These are phyloP conservation scores for Oenanthe oenanthe DNA, from an alignment of 2,113 vertebrate species.

Conservation along the genomic window DNA sequence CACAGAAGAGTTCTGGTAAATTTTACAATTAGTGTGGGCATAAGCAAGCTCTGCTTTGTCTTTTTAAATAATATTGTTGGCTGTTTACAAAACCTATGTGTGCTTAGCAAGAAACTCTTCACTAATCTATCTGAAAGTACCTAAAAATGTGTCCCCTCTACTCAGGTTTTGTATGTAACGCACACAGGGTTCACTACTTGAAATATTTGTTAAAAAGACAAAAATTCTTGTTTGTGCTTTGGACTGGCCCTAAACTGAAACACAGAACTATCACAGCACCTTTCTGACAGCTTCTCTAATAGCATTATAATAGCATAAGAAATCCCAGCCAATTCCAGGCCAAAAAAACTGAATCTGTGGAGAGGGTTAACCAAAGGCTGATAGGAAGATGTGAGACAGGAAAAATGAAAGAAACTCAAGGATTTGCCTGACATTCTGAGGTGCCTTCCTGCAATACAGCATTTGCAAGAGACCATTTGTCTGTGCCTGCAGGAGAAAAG, in stretches of 20 bases:
- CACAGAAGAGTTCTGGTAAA: not conserved
- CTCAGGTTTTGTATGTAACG: not conserved
- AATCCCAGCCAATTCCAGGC: not conserved
- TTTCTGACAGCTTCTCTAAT: not conserved
- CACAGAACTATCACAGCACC: not conserved
- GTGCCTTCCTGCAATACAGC: not conserved
- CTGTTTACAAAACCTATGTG: not conserved
- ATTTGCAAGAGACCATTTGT: conserved; percentile 18
- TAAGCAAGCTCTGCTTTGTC: not conserved
- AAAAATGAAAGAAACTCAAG: not conserved
- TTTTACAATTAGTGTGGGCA: not conserved
- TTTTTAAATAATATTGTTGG: not conserved
- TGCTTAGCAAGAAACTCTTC: not conserved
- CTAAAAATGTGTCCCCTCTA: not conserved
- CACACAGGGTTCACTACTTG: not conserved
- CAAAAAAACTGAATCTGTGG: not conserved
- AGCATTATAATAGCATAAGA: not conserved
- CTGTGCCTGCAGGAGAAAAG: conserved; percentile 21
- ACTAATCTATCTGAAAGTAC: not conserved
- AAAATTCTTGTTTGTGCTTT: not conserved
- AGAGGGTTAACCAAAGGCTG: not conserved
- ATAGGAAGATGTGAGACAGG: not conserved
- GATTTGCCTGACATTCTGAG: conserved; percentile 14
- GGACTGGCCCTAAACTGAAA: not conserved
- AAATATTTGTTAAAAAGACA: not conserved